phyloP scores from a whole-genome alignment of 2,888 invertebrate species.

The Diarsia dahlii region DNA sequence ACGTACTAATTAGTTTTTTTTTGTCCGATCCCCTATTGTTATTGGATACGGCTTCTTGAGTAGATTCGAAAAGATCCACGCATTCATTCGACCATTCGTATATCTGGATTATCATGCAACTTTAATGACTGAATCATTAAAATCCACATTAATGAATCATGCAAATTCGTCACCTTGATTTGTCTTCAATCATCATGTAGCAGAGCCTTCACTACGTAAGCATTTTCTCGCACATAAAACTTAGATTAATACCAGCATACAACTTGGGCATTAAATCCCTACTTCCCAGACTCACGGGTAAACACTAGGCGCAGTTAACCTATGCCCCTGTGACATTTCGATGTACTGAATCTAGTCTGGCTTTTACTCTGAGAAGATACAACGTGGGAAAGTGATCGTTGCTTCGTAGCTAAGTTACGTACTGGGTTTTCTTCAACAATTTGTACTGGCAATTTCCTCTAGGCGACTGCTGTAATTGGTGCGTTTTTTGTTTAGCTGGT shows the following conservation, averaged over 20 bases:
- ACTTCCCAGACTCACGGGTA: slow-evolving; percentile 37
- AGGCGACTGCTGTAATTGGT: background rate
- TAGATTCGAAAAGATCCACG: background rate
- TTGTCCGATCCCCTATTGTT: no score
- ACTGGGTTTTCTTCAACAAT: slow-evolving; percentile 21
- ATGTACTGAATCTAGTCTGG: slow-evolving; percentile 67
- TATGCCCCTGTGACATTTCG: slow-evolving; percentile 76
- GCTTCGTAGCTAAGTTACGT: slow-evolving; percentile 6
- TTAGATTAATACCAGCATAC: no score
- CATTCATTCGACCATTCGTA: background rate
- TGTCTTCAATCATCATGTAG: background rate
- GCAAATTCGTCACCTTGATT: background rate
- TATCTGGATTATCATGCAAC: background rate
- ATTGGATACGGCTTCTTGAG: background rate
- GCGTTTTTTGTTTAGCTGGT: background rate
- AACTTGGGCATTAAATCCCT: slow-evolving; percentile 5
- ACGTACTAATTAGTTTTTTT: no score
- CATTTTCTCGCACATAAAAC: background rate
- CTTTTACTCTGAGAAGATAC: slow-evolving; percentile 65
- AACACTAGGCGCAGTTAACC: slow-evolving; percentile 71
- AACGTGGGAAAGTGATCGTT: slow-evolving; percentile 70
- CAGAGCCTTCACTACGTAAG: background rate
- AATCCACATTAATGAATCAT: no score
- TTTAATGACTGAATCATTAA: background rate
- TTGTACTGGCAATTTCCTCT: slow-evolving; percentile 21